A percentile compares a stretch with the other conserved stretches of the same genome.
Conservation (phyloP, 2,797 vertebrate species). For the Rhyacichthys aspro region DNA sequence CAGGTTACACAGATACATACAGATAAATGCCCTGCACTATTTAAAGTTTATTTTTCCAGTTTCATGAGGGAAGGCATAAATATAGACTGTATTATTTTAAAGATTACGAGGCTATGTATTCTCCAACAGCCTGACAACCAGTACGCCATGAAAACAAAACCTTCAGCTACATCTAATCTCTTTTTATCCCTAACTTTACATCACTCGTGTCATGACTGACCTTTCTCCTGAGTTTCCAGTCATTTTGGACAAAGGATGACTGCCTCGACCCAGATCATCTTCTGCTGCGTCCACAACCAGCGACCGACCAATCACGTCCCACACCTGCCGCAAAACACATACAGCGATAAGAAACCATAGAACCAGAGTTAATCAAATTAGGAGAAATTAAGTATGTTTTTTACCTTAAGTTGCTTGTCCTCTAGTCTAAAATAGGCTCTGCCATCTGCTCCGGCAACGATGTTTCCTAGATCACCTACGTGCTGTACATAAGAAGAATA, state of each 20-base stretch:
- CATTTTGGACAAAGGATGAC: slow-evolving; percentile 82
- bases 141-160: no score
- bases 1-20: no score
- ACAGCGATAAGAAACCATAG: background rate
- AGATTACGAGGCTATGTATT: background rate
- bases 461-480: slow-evolving; percentile 89
- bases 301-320: slow-evolving; percentile 92
- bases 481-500: slow-evolving; percentile 76
- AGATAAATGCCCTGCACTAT: no score
- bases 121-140: no score
- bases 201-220: slow-evolving; percentile 72
- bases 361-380: no score
- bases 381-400: background rate
- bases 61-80: no score
- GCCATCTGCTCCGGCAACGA: slow-evolving; percentile 79
- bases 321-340: slow-evolving; percentile 78
- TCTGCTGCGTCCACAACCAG: slow-evolving; percentile 86
- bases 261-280: slow-evolving; percentile 88
- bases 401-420: slow-evolving; percentile 86
- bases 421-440: slow-evolving; percentile 86
- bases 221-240: slow-evolving; percentile 91
- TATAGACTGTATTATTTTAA: no score
- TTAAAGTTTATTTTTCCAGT: no score
- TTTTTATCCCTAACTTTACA: no score
- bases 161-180: no score